These are phyloP conservation scores for Stenodema calcarata DNA, from an alignment of 2,888 invertebrate genomes.

Conservation along the genomic window DNA sequence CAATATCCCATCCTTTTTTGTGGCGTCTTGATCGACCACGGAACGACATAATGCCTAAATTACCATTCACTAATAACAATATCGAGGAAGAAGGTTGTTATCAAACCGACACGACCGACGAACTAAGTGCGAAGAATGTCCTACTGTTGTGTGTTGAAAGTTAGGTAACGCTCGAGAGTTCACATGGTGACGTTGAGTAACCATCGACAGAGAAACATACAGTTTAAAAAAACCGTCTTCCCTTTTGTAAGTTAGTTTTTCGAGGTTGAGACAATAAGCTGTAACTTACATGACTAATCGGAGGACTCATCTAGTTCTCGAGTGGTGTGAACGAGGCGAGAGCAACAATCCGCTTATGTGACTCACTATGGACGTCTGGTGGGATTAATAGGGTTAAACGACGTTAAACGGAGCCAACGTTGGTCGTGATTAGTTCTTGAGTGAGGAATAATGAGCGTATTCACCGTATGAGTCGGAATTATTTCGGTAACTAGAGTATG, in stretches of 20 bases:
- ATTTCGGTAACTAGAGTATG: too few species aligned
- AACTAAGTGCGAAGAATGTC: not conserved
- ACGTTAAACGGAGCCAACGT: not conserved
- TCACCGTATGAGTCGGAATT: not conserved
- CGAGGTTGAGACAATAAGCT: not conserved
- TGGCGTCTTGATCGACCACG: too few species aligned
- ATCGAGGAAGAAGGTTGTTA: not conserved
- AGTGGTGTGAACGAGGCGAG: not conserved
- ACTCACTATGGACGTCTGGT: not conserved
- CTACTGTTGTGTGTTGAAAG: not conserved
- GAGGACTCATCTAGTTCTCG: not conserved
- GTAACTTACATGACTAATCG: conserved; percentile 24
- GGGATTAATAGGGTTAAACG: not conserved
- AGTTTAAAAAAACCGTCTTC: not conserved
- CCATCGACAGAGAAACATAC: not conserved
- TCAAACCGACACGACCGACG: not conserved
- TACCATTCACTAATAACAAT: not conserved
- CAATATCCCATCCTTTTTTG: too few species aligned
- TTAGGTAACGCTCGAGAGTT: not conserved
- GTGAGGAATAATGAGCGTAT: not conserved
- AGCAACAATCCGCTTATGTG: conserved; percentile 10
- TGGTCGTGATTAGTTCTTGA: not conserved
- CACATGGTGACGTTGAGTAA: conserved; percentile 10
- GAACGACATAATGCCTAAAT: not conserved
- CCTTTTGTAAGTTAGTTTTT: not conserved